A percentile compares a stretch with the other conserved stretches of the same genome.
These are phyloP conservation scores for Girardinus metallicus DNA, from an alignment of 2,797 vertebrate species.

Conservation along the genomic window DNA sequence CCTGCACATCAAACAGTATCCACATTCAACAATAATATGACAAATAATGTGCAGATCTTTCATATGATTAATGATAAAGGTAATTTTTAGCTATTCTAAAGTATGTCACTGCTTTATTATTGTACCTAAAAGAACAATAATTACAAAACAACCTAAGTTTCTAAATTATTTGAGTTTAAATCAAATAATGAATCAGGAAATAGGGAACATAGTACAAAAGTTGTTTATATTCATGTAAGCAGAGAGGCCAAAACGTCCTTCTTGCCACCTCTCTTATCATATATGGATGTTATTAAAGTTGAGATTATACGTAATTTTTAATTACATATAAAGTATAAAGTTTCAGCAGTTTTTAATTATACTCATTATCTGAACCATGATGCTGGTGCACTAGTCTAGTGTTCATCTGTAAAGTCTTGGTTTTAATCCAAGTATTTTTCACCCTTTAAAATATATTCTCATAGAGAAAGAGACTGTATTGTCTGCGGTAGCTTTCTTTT, in stretches of 20 bases:
- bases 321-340: too few relatives aligned
- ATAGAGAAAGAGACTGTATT: not conserved
- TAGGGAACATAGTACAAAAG: not conserved
- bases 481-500: not conserved
- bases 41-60: not conserved
- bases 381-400: not conserved
- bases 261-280: too few relatives aligned
- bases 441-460: not conserved
- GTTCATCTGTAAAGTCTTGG: not conserved
- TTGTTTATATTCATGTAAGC: too few relatives aligned
- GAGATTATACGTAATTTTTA: not conserved
- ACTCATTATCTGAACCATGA: not conserved
- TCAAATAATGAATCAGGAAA: not conserved
- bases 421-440: not conserved
- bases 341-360: not conserved
- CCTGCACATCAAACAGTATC: constrained; percentile 78
- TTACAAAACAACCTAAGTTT: not conserved
- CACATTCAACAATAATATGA: constrained; percentile 22
- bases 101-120: not conserved
- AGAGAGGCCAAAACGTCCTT: too few relatives aligned
- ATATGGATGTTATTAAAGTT: not conserved
- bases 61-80: not conserved
- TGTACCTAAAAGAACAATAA: not conserved
- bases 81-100: not conserved
- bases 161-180: not conserved